These are phyloP conservation scores for Mallotus villosus DNA, from an alignment of 2,797 vertebrate species.

Conservation along the genomic window DNA sequence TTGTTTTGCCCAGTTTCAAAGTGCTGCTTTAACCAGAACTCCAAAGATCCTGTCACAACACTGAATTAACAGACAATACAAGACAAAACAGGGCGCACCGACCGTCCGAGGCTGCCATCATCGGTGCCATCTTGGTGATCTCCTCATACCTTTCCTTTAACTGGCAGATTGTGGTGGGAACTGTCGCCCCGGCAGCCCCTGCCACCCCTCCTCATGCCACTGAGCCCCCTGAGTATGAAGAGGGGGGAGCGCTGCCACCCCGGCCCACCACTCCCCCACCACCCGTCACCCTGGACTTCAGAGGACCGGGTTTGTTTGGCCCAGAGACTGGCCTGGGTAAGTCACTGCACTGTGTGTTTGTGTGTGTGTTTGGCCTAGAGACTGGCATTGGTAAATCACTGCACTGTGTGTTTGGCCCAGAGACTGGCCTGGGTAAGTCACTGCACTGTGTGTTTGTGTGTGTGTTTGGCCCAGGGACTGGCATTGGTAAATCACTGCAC, in stretches of 20 bases:
- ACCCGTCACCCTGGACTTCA: slow-evolving; percentile 37
- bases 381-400: too few relatives aligned
- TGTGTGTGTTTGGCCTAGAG: too few relatives aligned
- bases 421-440: slow-evolving; percentile 66
- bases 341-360: slow-evolving; percentile 20
- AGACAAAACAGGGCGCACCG: too few relatives aligned
- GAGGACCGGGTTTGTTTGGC: slow-evolving; percentile 53
- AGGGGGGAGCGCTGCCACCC: slow-evolving; percentile 33
- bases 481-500: too few relatives aligned
- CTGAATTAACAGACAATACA: too few relatives aligned
- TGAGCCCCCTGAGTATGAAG: slow-evolving; percentile 29
- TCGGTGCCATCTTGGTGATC: not conserved
- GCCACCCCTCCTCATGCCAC: slow-evolving; percentile 8
- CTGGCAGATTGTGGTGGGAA: slow-evolving; percentile 72
- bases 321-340: slow-evolving; percentile 67
- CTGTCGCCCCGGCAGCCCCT: slow-evolving; percentile 56
- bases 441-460: not conserved
- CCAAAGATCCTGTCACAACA: too few relatives aligned
- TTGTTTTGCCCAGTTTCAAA: too few relatives aligned
- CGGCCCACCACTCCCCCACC: slow-evolving; percentile 10
- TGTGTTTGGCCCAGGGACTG: too few relatives aligned
- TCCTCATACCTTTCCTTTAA: not conserved
- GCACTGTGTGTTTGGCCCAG: slow-evolving; percentile 64
- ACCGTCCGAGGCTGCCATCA: too few relatives aligned
- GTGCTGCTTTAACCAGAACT: too few relatives aligned